A percentile compares a stretch with the other conserved stretches of the same genome.
Conservation (phyloP, 30 jellyfish, hydroid and myxozoan genomes). For the Turritopsis dohrnii region DNA sequence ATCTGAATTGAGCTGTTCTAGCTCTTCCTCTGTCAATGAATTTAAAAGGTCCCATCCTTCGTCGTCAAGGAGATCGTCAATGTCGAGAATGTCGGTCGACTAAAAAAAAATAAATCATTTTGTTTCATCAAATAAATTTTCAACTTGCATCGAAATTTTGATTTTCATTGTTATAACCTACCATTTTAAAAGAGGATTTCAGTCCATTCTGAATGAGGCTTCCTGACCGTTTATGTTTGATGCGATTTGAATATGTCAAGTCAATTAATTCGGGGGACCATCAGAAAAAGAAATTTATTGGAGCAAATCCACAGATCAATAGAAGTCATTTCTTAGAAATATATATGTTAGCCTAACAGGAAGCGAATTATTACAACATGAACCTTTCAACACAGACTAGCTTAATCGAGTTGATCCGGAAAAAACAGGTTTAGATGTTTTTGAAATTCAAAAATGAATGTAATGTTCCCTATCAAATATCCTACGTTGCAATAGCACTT, state of each 20-base stretch:
- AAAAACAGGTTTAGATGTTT: no score
- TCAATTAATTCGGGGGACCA: background rate
- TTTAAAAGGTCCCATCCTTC: slow-evolving; percentile 39
- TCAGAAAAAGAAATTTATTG: no score
- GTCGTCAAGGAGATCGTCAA: slow-evolving; percentile 35
- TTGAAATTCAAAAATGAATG: no score
- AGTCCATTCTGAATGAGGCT: background rate
- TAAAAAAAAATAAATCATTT: background rate
- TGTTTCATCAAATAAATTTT: background rate
- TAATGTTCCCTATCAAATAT: no score
- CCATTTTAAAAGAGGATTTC: background rate
- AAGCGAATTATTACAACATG: background rate
- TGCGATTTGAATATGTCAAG: background rate
- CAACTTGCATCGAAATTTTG: background rate
- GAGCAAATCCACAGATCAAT: no score
- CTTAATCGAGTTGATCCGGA: background rate
- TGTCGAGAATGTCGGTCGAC: slow-evolving; percentile 11
- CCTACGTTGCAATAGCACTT: no score
- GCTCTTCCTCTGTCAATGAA: slow-evolving; percentile 32
- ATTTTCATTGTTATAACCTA: background rate
- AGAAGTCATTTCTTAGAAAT: background rate
- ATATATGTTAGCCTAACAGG: background rate
- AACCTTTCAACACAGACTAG: background rate
- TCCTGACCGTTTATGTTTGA: background rate
- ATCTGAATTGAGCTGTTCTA: slow-evolving; percentile 34